Base-by-base conservation (phyloP, 2,888 invertebrate genomes). In the Galeopsomyia nigrocyanea region DNA sequence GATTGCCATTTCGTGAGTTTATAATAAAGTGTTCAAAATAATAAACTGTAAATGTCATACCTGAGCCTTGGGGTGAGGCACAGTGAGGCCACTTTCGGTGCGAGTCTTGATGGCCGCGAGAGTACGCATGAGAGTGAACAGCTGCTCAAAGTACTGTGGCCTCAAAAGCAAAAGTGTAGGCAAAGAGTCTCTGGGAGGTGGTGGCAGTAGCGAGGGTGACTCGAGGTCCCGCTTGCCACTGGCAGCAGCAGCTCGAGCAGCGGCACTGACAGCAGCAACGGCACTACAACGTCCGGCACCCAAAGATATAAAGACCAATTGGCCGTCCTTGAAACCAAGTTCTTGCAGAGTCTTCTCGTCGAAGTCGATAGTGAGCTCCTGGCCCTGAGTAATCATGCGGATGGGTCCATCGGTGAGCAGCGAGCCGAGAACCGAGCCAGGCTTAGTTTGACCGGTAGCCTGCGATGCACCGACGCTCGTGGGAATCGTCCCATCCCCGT, bases 251-350 rank as follows among this genome's bases (percentile, higher is more conserved):
- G 13, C 39, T 13, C 39, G 83, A 63, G 88, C 87, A 26, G 81
- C 90, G 78, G 87, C 90, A 78, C 82, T 89, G 83, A 7, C 83
- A 64, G 88, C 87, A 31, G 81, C 85, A 72, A 89, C 90, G 78
- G 87, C 90, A 78, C 82, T 89, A 83, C 83, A 91, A 13, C 89
- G 87, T 50, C 92, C 92, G 72, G 93, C 94, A 47, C 97, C 96
- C 83, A 96, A 90, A 0, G 96, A 97, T 68, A 97, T 95, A 87
- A 96, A 97, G 60, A 97, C 94, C 87, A 96, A 88, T 90, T 96
- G 97, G 83, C 94, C 93, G 84, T 98, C 97, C 84, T 97, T 98
- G 83, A 97, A 96, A 22, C 96, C 96, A 89, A 96, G 94, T 85
- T 97, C 97, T 16, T 73, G 93, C 2, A 97, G 87, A 1, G 94